Evolutionary conservation across 2,888 invertebrate species (phyloP).

Genomic region (Rhagonycha lutea): DNA sequence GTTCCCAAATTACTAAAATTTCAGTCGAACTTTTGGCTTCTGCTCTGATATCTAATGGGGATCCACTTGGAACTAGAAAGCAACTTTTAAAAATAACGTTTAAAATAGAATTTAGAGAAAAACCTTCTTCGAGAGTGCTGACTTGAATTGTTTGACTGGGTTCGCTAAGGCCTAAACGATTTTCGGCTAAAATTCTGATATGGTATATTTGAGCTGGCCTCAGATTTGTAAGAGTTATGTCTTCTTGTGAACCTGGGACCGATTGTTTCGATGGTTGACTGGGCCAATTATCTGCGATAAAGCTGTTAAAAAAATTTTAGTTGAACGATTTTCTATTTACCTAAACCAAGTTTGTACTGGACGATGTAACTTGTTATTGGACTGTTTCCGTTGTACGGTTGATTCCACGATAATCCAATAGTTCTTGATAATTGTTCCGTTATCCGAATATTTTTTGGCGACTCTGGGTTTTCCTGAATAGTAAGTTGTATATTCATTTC

Average conservation of each 20-base stretch:
- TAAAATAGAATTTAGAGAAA: background rate
- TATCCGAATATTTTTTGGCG: slow-evolving; percentile 83
- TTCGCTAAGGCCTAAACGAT: slow-evolving; percentile 84
- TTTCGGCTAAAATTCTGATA: slow-evolving; percentile 86
- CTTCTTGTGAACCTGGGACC: slow-evolving; percentile 81
- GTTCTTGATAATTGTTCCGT: slow-evolving; percentile 84
- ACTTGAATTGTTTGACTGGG: slow-evolving; percentile 84
- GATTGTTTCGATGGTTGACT: slow-evolving; percentile 80
- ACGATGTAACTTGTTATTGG: slow-evolving; percentile 87
- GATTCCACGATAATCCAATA: slow-evolving; percentile 86
- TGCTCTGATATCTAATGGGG: slow-evolving; percentile 79
- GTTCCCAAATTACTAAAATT: slow-evolving; percentile 83
- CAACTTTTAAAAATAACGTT: background rate
- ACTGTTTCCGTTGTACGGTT: slow-evolving; percentile 87
- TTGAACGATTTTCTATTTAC: slow-evolving; percentile 53
- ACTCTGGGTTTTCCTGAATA: slow-evolving; percentile 89
- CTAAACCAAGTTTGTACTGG: slow-evolving; percentile 85
- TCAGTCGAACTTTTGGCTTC: slow-evolving; percentile 86
- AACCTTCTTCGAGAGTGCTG: slow-evolving; percentile 82
- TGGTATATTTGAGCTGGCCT: slow-evolving; percentile 88
- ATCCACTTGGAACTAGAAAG: slow-evolving; percentile 72
- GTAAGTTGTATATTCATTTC: slow-evolving; percentile 89
- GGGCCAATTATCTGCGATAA: slow-evolving; percentile 75
- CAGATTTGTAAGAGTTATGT: slow-evolving; percentile 78
- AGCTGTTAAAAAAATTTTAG: background rate